A percentile compares a stretch with the other conserved stretches of the same genome.
phyloP scores from a whole-genome alignment of 2,113 vertebrate genomes.

The Takifugu bimaculatus region DNA sequence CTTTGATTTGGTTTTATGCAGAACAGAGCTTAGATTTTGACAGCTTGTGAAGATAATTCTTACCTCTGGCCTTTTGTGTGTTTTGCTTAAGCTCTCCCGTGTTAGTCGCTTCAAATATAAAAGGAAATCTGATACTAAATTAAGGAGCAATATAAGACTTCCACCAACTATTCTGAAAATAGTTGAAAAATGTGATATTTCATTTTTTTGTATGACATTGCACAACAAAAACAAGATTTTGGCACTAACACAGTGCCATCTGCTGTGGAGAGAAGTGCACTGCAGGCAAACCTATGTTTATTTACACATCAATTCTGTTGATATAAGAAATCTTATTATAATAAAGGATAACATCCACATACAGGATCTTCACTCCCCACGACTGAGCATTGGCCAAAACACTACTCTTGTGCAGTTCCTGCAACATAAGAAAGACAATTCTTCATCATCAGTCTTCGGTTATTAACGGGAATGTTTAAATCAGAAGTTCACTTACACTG shows the following conservation, averaged over 20 bases:
- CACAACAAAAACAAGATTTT: neutral
- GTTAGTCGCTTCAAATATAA: slow-evolving; percentile 59
- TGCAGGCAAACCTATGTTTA: neutral
- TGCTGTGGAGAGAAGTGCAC: slow-evolving; percentile 42
- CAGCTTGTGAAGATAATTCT: neutral
- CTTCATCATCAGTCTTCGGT: neutral
- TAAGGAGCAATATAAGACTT: slow-evolving; percentile 35
- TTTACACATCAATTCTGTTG: too few species aligned
- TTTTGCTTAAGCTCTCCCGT: slow-evolving; percentile 38
- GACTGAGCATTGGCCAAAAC: slow-evolving; percentile 75
- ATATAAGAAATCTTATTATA: neutral
- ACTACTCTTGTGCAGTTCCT: slow-evolving; percentile 68
- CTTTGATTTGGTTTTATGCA: neutral
- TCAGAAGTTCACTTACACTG: slow-evolving; percentile 71
- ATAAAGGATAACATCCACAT: slow-evolving; percentile 80
- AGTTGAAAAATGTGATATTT: neutral
- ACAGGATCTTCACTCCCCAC: slow-evolving; percentile 83
- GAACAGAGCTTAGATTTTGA: too few species aligned
- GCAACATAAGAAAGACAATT: slow-evolving; percentile 56
- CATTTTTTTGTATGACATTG: neutral
- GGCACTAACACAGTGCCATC: slow-evolving; percentile 41
- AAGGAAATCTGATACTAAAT: slow-evolving; percentile 63
- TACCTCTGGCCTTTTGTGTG: slow-evolving; percentile 62
- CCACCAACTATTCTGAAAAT: neutral
- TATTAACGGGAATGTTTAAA: neutral